A percentile compares a stretch with the other conserved stretches of the same genome.
phyloP scores from a whole-genome alignment of 2,113 vertebrate species.

The Archilochus colubris region DNA sequence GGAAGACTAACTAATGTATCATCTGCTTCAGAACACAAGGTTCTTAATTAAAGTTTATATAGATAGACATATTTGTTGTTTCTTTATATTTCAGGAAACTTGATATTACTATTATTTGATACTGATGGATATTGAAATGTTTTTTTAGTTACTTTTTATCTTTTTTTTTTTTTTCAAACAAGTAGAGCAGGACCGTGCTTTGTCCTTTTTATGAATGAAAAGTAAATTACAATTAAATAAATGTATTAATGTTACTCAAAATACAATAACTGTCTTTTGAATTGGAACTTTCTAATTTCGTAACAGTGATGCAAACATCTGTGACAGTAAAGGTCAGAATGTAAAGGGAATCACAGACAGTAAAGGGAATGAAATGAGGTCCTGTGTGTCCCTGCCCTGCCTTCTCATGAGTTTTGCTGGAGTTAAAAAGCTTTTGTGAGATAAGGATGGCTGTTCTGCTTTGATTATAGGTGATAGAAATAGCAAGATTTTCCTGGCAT shows the following conservation, averaged over 20 bases:
- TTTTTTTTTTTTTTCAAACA: conserved; percentile 78
- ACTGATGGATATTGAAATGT: conserved; percentile 77
- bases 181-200: conserved; percentile 79
- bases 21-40: conserved; percentile 77
- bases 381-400: background rate
- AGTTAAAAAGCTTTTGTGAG: background rate
- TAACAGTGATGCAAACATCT: background rate
- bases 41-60: conserved; percentile 87
- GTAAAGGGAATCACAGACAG: too few species aligned
- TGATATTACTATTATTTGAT: conserved; percentile 82
- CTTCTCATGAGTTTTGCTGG: background rate
- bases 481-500: background rate
- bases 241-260: conserved; percentile 83
- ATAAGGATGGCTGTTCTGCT: background rate
- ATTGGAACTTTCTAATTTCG: conserved; percentile 58
- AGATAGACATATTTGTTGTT: conserved; percentile 83
- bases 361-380: background rate
- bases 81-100: conserved; percentile 81
- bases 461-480: background rate
- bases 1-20: conserved; percentile 74
- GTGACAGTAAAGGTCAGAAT: background rate
- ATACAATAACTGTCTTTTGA: conserved; percentile 75
- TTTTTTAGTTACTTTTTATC: conserved; percentile 83
- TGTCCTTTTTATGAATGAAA: conserved; percentile 85
- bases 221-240: conserved; percentile 84